These are phyloP conservation scores for Cybosia mesomella DNA, from an alignment of 2,888 invertebrate genomes.

Conservation along the genomic window DNA sequence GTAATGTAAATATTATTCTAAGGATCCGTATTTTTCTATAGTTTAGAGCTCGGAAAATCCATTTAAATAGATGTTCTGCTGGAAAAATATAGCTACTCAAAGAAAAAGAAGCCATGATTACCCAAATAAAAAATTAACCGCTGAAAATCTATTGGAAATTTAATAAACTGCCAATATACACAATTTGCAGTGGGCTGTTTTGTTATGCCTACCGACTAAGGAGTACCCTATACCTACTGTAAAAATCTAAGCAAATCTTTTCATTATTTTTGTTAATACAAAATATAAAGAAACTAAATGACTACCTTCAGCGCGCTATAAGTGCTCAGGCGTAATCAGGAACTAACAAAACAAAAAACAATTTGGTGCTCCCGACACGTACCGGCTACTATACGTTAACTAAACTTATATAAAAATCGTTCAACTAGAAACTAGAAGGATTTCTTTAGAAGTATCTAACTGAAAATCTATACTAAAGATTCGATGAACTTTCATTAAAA, in stretches of 20 bases:
- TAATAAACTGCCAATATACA: background rate
- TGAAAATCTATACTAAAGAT: background rate
- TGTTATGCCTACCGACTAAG: background rate
- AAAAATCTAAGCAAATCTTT: too few species aligned
- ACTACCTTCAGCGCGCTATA: background rate
- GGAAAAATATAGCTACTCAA: background rate
- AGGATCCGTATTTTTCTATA: slow-evolving; percentile 19
- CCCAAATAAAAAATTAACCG: background rate
- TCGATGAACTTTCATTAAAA: background rate
- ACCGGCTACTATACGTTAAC: background rate
- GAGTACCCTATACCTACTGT: too few species aligned
- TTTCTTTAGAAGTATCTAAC: slow-evolving; percentile 3
- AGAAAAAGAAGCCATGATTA: background rate
- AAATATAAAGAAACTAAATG: background rate
- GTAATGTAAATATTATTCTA: slow-evolving; percentile 51
- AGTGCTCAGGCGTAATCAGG: background rate
- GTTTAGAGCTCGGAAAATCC: slow-evolving; percentile 38
- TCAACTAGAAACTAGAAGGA: background rate
- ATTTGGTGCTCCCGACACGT: background rate
- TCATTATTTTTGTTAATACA: background rate
- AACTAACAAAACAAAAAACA: background rate
- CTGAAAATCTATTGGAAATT: background rate
- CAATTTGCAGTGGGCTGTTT: background rate
- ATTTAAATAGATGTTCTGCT: slow-evolving; percentile 13
- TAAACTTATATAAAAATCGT: background rate